Evolutionary conservation across 2,113 vertebrate species (phyloP).

Genomic region (Hymenochirus boettgeri): DNA sequence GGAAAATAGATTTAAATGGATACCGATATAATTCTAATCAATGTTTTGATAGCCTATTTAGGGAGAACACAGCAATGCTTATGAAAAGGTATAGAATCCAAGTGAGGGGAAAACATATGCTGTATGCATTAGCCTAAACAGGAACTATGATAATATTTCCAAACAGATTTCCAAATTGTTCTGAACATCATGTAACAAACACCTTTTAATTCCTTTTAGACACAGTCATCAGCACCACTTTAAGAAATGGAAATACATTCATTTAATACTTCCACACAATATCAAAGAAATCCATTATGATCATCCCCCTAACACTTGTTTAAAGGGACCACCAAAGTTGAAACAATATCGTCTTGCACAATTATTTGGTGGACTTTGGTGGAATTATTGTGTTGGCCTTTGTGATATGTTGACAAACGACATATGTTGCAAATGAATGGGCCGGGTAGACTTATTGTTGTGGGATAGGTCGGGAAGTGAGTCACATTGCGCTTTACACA

Average conservation of each 20-base stretch:
- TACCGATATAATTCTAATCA: no score
- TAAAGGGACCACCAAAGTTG: conserved; percentile 33
- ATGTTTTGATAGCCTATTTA: background rate
- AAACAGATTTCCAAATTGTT: conserved; percentile 29
- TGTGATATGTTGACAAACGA: conserved; percentile 27
- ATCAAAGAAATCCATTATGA: conserved; percentile 24
- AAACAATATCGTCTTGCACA: conserved; percentile 11
- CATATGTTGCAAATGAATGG: no score
- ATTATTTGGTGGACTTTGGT: no score
- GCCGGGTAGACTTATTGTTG: no score
- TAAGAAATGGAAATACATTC: conserved; percentile 22
- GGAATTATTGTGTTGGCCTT: conserved; percentile 13
- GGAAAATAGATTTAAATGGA: no score
- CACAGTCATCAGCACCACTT: conserved; percentile 31
- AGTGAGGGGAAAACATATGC: conserved; percentile 33
- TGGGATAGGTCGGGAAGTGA: no score
- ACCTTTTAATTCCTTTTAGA: conserved; percentile 37
- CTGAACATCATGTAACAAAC: conserved; percentile 34
- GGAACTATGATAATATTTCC: conserved; percentile 18
- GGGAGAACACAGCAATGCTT: background rate
- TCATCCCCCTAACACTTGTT: conserved; percentile 23
- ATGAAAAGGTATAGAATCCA: conserved; percentile 20
- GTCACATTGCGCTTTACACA: no score
- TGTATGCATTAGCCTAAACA: conserved; percentile 21
- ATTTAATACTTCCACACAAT: conserved; percentile 25